phyloP scores from a whole-genome alignment of 2,113 vertebrate genomes.

The Colistium nudipinnis region DNA sequence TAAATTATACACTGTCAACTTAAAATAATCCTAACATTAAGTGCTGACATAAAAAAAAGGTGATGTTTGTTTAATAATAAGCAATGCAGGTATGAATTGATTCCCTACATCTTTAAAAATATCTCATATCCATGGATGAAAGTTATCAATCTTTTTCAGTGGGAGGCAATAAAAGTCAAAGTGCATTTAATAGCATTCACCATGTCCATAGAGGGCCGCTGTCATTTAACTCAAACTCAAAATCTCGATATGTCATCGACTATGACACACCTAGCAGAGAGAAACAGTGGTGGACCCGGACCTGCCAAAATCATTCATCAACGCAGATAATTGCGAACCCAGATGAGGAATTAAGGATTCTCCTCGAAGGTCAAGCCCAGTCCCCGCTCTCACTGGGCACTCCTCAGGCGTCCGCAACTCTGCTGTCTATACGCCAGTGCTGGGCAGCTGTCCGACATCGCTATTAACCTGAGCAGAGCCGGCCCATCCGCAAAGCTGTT shows the following conservation, averaged over 20 bases:
- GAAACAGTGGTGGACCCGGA: neutral
- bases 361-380: constrained; percentile 63
- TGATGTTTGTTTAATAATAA: constrained; percentile 13
- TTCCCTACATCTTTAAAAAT: constrained; percentile 18
- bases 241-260: constrained; percentile 24
- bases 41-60: constrained; percentile 32
- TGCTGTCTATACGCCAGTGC: constrained; percentile 37
- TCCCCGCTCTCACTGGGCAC: constrained; percentile 40
- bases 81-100: constrained; percentile 2
- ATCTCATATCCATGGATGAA: constrained; percentile 29
- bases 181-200: constrained; percentile 38
- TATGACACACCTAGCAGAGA: constrained; percentile 18
- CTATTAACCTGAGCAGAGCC: constrained; percentile 70
- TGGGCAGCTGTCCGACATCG: constrained; percentile 65
- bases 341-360: constrained; percentile 61
- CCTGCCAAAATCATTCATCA: constrained; percentile 37
- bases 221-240: constrained; percentile 13
- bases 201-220: constrained; percentile 24
- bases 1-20: constrained; percentile 8
- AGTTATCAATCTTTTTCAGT: constrained; percentile 7
- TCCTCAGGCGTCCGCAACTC: constrained; percentile 38
- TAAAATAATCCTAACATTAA: constrained; percentile 33
- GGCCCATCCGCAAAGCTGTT: constrained; percentile 69
- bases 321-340: constrained; percentile 56
- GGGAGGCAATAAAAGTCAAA: constrained; percentile 32